A percentile compares a stretch with the other conserved stretches of the same genome.
Conservation (phyloP, 92 coral and sea anemone genomes). For the Montipora capitata region DNA sequence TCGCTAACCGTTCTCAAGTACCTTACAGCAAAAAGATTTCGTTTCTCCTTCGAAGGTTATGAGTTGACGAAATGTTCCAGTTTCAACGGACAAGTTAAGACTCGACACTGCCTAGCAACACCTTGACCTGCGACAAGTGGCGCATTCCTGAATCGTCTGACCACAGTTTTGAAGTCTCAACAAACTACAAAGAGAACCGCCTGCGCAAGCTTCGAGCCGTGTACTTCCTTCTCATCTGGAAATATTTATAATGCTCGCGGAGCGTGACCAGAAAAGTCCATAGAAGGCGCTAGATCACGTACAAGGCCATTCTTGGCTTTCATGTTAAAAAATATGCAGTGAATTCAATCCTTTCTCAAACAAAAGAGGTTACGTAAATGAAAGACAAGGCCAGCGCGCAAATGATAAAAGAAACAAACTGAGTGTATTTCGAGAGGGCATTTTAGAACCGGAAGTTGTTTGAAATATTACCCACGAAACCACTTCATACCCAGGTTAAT, state of each 20-base stretch:
- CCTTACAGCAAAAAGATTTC: neutral
- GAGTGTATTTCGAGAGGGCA: slow-evolving; percentile 51
- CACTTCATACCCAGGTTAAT: slow-evolving; percentile 83
- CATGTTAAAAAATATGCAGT: neutral
- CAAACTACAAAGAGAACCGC: slow-evolving; percentile 55
- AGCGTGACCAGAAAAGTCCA: neutral
- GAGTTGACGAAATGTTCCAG: slow-evolving; percentile 30
- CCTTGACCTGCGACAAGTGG: slow-evolving; percentile 54
- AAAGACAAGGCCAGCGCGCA: neutral
- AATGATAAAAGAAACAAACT: slow-evolving; percentile 18
- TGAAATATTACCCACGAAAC: slow-evolving; percentile 72
- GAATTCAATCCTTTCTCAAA: neutral
- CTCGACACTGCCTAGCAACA: slow-evolving; percentile 50
- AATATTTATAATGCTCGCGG: slow-evolving; percentile 18
- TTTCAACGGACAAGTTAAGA: slow-evolving; percentile 19
- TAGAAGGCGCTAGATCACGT: slow-evolving; percentile 15
- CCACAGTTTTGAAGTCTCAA: slow-evolving; percentile 27
- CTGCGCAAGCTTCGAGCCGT: neutral
- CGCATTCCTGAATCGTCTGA: neutral
- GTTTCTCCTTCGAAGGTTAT: neutral
- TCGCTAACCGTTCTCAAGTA: neutral
- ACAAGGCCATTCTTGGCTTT: slow-evolving; percentile 2
- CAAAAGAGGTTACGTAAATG: neutral
- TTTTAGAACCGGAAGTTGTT: slow-evolving; percentile 85
- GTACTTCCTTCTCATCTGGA: slow-evolving; percentile 55